phyloP scores from a whole-genome alignment of 2,888 invertebrate genomes.

The Acanthosepion pharaonis region DNA sequence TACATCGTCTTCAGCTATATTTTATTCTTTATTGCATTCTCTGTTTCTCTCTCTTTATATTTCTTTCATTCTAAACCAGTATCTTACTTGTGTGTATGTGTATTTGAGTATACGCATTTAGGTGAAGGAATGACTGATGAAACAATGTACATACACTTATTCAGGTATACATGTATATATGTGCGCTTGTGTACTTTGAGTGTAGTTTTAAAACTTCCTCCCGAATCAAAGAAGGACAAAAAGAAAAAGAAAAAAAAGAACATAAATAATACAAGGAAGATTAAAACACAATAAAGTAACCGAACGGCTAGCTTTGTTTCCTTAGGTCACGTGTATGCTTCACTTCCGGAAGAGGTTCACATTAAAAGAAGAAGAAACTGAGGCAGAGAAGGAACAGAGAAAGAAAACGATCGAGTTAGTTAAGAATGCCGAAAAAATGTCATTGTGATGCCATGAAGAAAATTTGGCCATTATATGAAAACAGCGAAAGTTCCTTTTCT shows the following conservation, averaged over 20 bases:
- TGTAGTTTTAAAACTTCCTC: slow-evolving; percentile 9
- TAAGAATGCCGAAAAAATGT: not conserved
- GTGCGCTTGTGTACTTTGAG: not conserved
- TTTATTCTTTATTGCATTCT: not conserved
- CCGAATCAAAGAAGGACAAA: not conserved
- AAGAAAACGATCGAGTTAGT: not conserved
- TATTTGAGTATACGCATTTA: not conserved
- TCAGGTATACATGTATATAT: not conserved
- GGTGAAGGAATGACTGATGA: no score
- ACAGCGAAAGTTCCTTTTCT: not conserved
- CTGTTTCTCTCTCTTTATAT: not conserved
- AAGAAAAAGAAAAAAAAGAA: not conserved
- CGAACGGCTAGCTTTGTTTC: slow-evolving; percentile 11
- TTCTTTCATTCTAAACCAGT: not conserved
- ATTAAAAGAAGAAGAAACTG: not conserved
- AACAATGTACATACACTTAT: not conserved
- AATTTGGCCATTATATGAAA: slow-evolving; percentile 4
- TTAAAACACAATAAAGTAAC: not conserved
- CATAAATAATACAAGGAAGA: not conserved
- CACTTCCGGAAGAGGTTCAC: not conserved
- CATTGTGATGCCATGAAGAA: slow-evolving; percentile 33
- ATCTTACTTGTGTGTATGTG: not conserved
- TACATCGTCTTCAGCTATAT: not conserved
- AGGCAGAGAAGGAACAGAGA: not conserved
- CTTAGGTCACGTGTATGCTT: not conserved